phyloP scores from a whole-genome alignment of 2,113 vertebrate genomes.

The Leiothrix lutea region DNA sequence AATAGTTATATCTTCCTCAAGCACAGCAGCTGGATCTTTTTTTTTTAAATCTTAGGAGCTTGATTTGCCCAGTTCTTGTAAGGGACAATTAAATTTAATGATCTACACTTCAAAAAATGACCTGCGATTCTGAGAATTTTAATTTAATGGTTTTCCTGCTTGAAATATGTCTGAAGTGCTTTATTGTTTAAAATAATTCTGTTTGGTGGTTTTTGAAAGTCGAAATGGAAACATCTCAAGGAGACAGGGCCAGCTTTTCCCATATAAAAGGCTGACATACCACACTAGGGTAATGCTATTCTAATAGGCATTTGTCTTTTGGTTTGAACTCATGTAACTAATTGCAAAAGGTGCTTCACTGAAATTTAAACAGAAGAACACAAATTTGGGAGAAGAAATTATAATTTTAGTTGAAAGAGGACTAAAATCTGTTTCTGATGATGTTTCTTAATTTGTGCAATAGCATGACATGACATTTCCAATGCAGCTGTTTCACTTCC shows the following conservation, averaged over 20 bases:
- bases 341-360: background rate
- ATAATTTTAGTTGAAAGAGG: background rate
- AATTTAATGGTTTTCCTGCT: background rate
- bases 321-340: background rate
- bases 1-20: background rate
- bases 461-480: background rate
- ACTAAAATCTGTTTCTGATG: background rate
- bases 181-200: background rate
- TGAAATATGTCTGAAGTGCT: background rate
- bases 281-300: background rate
- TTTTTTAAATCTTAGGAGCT: background rate
- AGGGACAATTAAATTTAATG: slow-evolving; percentile 3
- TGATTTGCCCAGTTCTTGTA: background rate
- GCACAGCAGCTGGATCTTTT: background rate
- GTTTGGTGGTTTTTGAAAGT: background rate
- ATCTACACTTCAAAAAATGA: background rate
- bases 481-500: background rate
- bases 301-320: background rate
- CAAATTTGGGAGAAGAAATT: background rate
- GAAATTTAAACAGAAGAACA: background rate
- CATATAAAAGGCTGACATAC: background rate
- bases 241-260: background rate
- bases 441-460: background rate
- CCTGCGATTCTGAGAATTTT: background rate
- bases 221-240: background rate